Percentiles rank a stretch among this genome's conserved stretches.
Conservation (phyloP, 1,140 invertebrate genomes). For the Ceratina australensis region DNA sequence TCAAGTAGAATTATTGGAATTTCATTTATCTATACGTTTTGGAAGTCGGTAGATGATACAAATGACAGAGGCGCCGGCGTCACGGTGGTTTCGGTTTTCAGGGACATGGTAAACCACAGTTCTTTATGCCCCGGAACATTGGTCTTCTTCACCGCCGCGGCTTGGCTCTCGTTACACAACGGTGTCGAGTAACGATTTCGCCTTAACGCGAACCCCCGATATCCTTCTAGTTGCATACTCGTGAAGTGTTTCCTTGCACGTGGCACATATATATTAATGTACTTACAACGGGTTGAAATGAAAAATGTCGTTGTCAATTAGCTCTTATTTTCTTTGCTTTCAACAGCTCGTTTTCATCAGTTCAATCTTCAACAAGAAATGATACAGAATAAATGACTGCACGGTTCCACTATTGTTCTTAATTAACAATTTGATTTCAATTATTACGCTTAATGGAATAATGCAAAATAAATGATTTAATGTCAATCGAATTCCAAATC, state of each 20-base stretch:
- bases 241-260: background rate
- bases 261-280: no score
- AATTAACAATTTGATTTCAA: no score
- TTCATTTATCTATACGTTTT: background rate
- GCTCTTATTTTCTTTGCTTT: no score
- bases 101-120: conserved; percentile 37
- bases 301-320: no score
- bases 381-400: no score
- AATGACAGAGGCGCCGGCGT: conserved; percentile 60
- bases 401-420: no score
- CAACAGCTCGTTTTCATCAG: no score
- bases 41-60: background rate
- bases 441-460: no score
- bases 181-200: conserved; percentile 71
- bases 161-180: conserved; percentile 69
- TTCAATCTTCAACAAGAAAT: no score
- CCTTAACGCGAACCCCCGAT: conserved; percentile 1
- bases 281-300: no score
- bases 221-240: conserved; percentile 11
- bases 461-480: no score
- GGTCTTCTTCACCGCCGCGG: conserved; percentile 64
- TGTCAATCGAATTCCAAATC: no score
- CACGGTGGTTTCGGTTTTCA: conserved; percentile 55
- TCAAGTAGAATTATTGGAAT: background rate
- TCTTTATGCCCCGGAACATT: conserved; percentile 65